phyloP scores from a whole-genome alignment of 2,888 invertebrate species.

The Crematogaster levior region DNA sequence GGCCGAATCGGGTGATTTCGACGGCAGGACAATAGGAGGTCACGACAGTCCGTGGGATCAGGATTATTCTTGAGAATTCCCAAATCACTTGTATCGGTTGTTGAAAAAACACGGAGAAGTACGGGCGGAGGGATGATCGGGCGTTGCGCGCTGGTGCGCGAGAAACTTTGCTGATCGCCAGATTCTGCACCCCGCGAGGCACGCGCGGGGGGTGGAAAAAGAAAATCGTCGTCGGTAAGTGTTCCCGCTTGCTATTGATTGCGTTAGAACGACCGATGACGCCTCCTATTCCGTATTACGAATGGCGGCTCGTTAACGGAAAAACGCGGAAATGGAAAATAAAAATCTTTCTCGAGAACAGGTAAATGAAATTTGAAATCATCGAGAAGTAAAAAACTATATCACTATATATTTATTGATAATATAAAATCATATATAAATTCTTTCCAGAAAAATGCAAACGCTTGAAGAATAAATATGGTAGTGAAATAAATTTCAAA shows the following conservation, averaged over 20 bases:
- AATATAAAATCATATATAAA: not conserved
- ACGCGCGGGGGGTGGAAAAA: conserved; percentile 51
- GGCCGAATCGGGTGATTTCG: conserved; percentile 65
- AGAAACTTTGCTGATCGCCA: conserved; percentile 73
- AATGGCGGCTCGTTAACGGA: conserved; percentile 22
- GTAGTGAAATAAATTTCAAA: not conserved
- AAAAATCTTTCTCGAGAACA: not conserved
- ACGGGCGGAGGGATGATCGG: conserved; percentile 66
- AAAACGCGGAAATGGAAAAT: not conserved
- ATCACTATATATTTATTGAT: no score
- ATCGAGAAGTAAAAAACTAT: not conserved
- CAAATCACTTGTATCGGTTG: not conserved
- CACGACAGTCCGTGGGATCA: not conserved
- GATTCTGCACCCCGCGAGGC: conserved; percentile 68
- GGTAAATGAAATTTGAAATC: not conserved
- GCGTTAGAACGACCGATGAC: conserved; percentile 54
- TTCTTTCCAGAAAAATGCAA: not conserved
- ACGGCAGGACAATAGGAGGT: not conserved
- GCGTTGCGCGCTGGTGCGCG: conserved; percentile 74
- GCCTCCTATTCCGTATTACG: not conserved
- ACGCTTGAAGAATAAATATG: not conserved
- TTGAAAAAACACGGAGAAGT: not conserved
- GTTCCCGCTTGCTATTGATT: conserved; percentile 71
- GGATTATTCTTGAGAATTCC: not conserved
- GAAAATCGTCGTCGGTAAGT: conserved; percentile 71